phyloP scores from a whole-genome alignment of 2,797 vertebrate species.

The Lacerta bilineata region DNA sequence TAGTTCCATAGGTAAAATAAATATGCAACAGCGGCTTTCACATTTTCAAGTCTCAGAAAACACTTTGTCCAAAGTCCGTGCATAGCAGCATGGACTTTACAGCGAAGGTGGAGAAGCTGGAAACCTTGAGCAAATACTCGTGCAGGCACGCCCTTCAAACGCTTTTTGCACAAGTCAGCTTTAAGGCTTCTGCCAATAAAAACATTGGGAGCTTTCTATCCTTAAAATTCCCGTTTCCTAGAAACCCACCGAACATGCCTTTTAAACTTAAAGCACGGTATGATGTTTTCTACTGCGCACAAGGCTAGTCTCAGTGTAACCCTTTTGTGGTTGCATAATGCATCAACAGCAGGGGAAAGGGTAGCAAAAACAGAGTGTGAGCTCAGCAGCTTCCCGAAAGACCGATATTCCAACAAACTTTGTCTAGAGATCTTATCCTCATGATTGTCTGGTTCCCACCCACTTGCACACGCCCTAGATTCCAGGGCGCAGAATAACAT shows the following conservation, averaged over 20 bases:
- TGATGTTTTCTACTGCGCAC: not conserved
- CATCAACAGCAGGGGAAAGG: not conserved
- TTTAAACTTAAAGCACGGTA: not conserved
- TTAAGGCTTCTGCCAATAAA: constrained; percentile 4
- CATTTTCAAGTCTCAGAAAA: not conserved
- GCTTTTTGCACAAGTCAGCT: too few species aligned
- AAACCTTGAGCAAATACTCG: not conserved
- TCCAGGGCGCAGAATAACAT: not conserved
- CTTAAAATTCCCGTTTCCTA: not conserved
- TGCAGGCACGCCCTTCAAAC: not conserved
- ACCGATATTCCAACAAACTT: not conserved
- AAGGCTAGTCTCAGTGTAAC: not conserved
- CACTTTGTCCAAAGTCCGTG: not conserved
- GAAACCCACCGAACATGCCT: not conserved
- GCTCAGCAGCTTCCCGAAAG: not conserved
- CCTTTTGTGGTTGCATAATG: not conserved
- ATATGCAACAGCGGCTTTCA: too few species aligned
- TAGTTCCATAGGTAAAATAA: too few species aligned
- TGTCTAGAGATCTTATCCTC: not conserved
- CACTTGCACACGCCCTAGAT: not conserved
- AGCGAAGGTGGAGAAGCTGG: not conserved
- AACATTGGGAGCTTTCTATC: not conserved
- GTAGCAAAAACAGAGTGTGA: not conserved
- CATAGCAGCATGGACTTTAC: not conserved
- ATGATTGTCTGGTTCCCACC: not conserved